phyloP scores from a whole-genome alignment of 2,113 vertebrate species.

The Rana temporaria region DNA sequence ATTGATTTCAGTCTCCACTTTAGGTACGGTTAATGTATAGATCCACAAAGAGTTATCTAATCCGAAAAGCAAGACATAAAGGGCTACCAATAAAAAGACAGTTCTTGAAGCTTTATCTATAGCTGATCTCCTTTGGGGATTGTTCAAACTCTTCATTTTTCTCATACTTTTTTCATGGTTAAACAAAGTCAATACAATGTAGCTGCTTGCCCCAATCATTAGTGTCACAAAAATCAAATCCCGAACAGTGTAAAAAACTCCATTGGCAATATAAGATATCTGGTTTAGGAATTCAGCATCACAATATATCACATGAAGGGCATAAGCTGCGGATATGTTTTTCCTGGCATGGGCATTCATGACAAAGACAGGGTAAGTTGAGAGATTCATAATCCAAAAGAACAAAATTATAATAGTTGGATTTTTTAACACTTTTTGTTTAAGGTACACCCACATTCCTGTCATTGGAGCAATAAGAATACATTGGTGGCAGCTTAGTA shows the following conservation, averaged over 20 bases:
- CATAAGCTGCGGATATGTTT: conserved; percentile 27
- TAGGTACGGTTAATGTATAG: conserved; percentile 30
- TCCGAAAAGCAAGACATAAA: conserved; percentile 44
- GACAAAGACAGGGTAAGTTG: not conserved
- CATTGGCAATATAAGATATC: conserved; percentile 25
- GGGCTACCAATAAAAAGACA: conserved; percentile 23
- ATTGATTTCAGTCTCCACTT: conserved; percentile 27
- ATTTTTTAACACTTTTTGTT: not conserved
- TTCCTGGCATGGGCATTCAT: not conserved
- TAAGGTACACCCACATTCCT: not conserved
- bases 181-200: conserved; percentile 36
- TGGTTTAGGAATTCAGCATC: conserved; percentile 23
- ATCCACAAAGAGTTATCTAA: conserved; percentile 46
- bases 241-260: not conserved
- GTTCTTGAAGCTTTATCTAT: conserved; percentile 33
- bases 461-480: conserved; percentile 31
- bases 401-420: not conserved
- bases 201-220: conserved; percentile 41
- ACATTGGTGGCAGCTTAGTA: conserved; percentile 41
- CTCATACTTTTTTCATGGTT: conserved; percentile 29
- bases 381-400: not conserved
- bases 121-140: not conserved
- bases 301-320: conserved; percentile 41
- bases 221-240: conserved; percentile 22
- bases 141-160: not conserved